These are phyloP conservation scores for Gymnogyps californianus DNA, from an alignment of 2,113 vertebrate species.

Conservation along the genomic window DNA sequence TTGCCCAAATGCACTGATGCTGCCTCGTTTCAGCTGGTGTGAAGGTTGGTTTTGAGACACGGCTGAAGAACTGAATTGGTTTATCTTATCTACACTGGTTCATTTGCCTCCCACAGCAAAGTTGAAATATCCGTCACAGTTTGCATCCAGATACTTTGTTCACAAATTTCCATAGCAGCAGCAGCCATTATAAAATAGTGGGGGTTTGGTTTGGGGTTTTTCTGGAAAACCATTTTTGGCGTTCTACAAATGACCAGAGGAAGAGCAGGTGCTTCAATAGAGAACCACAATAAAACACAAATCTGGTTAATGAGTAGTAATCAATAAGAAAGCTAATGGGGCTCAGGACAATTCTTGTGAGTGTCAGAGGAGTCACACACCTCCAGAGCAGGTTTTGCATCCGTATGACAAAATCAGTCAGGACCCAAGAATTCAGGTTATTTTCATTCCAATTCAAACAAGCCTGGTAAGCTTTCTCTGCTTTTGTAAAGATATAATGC, in stretches of 20 bases:
- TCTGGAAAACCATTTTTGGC: background rate
- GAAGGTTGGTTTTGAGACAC: background rate
- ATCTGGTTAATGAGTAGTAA: background rate
- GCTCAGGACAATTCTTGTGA: background rate
- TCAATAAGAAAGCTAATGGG: background rate
- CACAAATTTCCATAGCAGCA: background rate
- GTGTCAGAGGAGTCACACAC: rapidly evolving
- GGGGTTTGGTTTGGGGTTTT: background rate
- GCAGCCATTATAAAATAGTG: background rate
- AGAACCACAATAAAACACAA: background rate
- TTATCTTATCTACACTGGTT: background rate
- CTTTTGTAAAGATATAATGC: background rate
- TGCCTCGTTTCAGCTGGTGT: background rate
- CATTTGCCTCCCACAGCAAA: background rate
- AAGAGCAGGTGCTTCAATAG: background rate
- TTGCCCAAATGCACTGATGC: background rate
- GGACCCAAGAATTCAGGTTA: background rate
- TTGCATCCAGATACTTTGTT: background rate
- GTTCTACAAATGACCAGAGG: background rate
- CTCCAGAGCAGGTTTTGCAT: background rate
- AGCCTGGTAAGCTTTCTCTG: background rate
- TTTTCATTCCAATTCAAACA: background rate
- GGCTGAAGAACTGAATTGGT: background rate
- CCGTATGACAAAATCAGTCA: rapidly evolving
- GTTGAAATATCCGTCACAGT: background rate